Percentiles rank a stretch among this genome's conserved stretches.
phyloP scores from a whole-genome alignment of 2,888 invertebrate species.

The Eristalis tenax region DNA sequence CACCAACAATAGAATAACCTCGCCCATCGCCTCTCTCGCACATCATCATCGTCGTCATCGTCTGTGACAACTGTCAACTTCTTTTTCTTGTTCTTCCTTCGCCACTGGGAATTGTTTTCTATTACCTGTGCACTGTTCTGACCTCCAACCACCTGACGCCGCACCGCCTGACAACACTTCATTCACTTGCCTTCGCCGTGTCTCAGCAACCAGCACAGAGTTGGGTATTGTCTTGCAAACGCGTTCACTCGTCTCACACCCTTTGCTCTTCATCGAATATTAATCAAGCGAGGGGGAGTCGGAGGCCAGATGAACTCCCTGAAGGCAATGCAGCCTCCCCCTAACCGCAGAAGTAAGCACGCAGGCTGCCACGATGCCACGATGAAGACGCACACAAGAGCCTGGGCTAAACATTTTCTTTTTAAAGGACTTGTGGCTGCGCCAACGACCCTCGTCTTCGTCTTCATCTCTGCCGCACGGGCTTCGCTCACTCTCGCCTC shows the following conservation, averaged over 20 bases:
- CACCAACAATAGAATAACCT: neutral
- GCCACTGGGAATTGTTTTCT: slow-evolving; percentile 42
- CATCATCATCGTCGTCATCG: neutral
- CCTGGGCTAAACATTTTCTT: slow-evolving; percentile 9
- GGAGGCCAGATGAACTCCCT: neutral
- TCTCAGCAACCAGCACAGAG: neutral
- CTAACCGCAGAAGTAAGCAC: slow-evolving; percentile 55
- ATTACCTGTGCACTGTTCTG: slow-evolving; percentile 45
- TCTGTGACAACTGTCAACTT: slow-evolving; percentile 43
- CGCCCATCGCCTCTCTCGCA: neutral
- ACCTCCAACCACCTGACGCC: slow-evolving; percentile 54
- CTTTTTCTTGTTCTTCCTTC: neutral
- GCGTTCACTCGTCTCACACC: slow-evolving; percentile 28
- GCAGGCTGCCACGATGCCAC: slow-evolving; percentile 5
- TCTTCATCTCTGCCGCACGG: neutral
- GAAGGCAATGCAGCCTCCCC: neutral
- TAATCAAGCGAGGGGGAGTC: slow-evolving; percentile 38
- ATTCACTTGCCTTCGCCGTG: neutral
- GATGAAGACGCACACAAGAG: slow-evolving; percentile 5
- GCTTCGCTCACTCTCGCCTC: neutral
- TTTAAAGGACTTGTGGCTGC: slow-evolving; percentile 52
- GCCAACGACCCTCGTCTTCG: slow-evolving; percentile 24
- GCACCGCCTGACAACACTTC: neutral
- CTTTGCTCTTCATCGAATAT: slow-evolving; percentile 56
- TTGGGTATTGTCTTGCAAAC: slow-evolving; percentile 42